Base-by-base conservation (phyloP, 2,888 invertebrate species). In the Apamea monoglypha region DNA sequence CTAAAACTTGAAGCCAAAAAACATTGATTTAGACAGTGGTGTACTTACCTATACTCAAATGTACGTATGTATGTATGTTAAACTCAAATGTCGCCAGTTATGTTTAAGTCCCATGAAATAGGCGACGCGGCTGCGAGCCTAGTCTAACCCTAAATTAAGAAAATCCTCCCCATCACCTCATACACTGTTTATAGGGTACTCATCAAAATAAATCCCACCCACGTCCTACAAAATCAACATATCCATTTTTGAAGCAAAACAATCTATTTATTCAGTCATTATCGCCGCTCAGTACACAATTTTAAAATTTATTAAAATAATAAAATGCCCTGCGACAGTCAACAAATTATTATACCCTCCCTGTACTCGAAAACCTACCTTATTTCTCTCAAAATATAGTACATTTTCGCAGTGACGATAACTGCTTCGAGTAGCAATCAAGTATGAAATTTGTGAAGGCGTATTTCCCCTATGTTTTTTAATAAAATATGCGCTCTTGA, bases 401-500 rank as follows among this genome's bases (percentile, higher is more conserved):
- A 3, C 4, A 80, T 63, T 80, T 78, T 85, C 12, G 18, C 16
- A 32, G 10, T 59, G 32, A 64, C 21, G 56, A n/a, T 36, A 18
- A 18, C 40, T 7, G 32, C n/a, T 73, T 72, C 25, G 56, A 80
- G 76, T 50, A 80, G 64, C 71, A 76, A 81, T 85, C 76, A 84
- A 79, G 79, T 83, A 84, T 76, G 47, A 86, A 87, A 83, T 81
- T 81, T 76, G 85, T 88, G 82, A 88, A 87, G 90, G 84, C 89
- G 83, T 82, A 91, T 82, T 90, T 90, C 94, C 95, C 94, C 93
- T 93, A 92, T 94, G 94, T 96, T 96, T 96, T 96, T 95, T 94
- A 94, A 95, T 95, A 94, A 96, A 96, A 96, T 95, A 96, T 95
- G 93, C 92, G 92, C 90, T 92, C 85, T 84, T 90, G 94, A 94